Evolutionary conservation across 92 coral and sea anemone species (phyloP), one percentile per base, ranked within the genome.

Genomic region (Heteractis magnifica): DNA sequence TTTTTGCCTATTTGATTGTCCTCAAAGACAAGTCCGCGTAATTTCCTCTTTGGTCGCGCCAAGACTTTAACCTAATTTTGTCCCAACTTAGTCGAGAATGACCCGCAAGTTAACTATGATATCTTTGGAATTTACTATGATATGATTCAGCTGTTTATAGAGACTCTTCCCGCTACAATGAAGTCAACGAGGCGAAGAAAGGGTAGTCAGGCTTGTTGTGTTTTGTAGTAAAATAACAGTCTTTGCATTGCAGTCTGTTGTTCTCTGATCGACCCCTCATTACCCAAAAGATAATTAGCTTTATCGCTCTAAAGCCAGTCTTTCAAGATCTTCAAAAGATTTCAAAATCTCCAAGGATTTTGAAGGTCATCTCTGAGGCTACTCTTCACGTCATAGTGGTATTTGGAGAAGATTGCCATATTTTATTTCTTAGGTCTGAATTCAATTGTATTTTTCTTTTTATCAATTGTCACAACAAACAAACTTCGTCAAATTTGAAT

Each of bases 281-380:
- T 41, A 74, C 56, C 56, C 8, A 5, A 6, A 34, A 79, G 44
- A 59, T 62, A 60, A 59, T 79, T 16, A 14, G 34, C 60, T 21
- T 62, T 81, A 81, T 81, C 84, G 18, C 84, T 19, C 19, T 20
- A 15, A 34, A 65, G 60, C 19, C 77, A 81, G 64, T 81, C 56
- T 53, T 68, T 81, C 84, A 81, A 81, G 84, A 81, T 81, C 60
- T 19, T 19, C 49, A 49, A 80, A 80, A 65, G 83, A 80, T 80
- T 80, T 65, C 83, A 80, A 65, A 80, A 74, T 80, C 83, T 51
- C 52, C 49, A 23, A 51, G 75, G 56, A 65, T 65, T 49, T 21
- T 21, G 21, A 20, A 81, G 84, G 84, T 81, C 70, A 81, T 70
- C 84, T 58, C 65, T 14, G 12, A 62, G 74, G 51, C 75, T 41